These are phyloP conservation scores for Acanthurus tractus DNA, from an alignment of 2,797 vertebrate species.

Conservation along the genomic window DNA sequence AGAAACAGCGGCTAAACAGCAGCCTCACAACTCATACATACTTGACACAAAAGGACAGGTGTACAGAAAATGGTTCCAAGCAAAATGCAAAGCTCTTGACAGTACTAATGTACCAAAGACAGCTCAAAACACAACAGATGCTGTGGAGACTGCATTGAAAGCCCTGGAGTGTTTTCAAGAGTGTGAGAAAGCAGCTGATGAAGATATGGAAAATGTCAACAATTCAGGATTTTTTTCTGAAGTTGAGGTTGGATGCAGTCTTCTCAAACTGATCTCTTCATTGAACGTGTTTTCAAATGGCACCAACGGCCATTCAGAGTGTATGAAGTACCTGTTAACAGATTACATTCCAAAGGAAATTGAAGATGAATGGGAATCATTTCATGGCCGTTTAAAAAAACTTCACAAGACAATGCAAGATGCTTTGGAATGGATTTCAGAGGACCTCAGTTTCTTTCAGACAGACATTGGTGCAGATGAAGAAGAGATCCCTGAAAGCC, in stretches of 20 bases:
- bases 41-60: constrained; percentile 91
- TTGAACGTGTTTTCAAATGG: constrained; percentile 73
- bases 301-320: constrained; percentile 70
- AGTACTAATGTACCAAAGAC: constrained; percentile 66
- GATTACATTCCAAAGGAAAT: constrained; percentile 85
- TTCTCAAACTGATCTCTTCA: constrained; percentile 84
- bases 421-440: constrained; percentile 89
- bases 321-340: constrained; percentile 84
- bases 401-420: constrained; percentile 81
- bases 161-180: constrained; percentile 87
- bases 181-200: constrained; percentile 82
- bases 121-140: constrained; percentile 64
- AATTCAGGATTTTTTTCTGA: constrained; percentile 83
- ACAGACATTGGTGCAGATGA: constrained; percentile 83
- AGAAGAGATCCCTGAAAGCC: constrained; percentile 40
- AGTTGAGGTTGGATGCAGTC: constrained; percentile 85
- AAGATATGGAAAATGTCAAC: constrained; percentile 81
- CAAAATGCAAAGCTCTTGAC: constrained; percentile 75
- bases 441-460: constrained; percentile 90
- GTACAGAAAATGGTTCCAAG: constrained; percentile 86
- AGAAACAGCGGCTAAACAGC: constrained; percentile 75
- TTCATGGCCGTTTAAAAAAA: constrained; percentile 84
- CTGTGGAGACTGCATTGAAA: constrained; percentile 84
- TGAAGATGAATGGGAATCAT: constrained; percentile 77
- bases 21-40: constrained; percentile 87